Percentiles rank a stretch among this genome's conserved stretches.
Evolutionary conservation across 2,113 vertebrate species (phyloP).

Genomic region (Henicopernis longicauda): DNA sequence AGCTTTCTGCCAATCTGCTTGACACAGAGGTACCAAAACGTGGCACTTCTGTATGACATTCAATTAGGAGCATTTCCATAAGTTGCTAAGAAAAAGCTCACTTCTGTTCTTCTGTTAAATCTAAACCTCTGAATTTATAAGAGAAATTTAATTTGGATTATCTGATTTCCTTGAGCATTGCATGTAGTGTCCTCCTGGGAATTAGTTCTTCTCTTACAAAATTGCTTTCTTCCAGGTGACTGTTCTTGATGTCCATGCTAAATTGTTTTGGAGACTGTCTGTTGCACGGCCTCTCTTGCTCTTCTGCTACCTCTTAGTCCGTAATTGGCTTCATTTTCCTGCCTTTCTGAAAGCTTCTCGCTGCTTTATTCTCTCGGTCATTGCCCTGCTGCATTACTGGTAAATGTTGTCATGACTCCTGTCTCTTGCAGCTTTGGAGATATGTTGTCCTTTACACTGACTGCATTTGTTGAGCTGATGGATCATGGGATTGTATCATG

Average conservation of each 20-base stretch:
- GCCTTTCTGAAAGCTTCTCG: conserved; percentile 15
- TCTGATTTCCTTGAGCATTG: not conserved
- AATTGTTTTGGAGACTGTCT: not conserved
- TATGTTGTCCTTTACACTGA: conserved; percentile 97
- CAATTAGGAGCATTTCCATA: not conserved
- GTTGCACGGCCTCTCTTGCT: conserved; percentile 5
- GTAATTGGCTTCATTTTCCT: conserved; percentile 3
- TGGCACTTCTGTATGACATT: not conserved
- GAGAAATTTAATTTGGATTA: not conserved
- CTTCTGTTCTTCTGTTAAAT: not conserved
- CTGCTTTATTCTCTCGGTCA: not conserved
- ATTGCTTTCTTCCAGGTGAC: not conserved
- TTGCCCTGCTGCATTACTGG: conserved; percentile 9
- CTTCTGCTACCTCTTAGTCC: conserved; percentile 28
- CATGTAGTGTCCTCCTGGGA: not conserved
- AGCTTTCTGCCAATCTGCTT: not conserved
- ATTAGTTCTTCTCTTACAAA: not conserved
- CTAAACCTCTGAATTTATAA: not conserved
- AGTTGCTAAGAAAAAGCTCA: not conserved
- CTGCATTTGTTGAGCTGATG: conserved; percentile 98
- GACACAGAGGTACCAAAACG: not conserved
- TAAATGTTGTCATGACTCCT: conserved; percentile 46
- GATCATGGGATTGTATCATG: conserved; percentile 98
- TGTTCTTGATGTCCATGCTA: not conserved
- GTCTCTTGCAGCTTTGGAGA: conserved; percentile 92